Percentiles rank a stretch among this genome's conserved stretches.
These are phyloP conservation scores for Cephonodes hylas DNA, from an alignment of 2,888 invertebrate genomes.

Conservation along the genomic window DNA sequence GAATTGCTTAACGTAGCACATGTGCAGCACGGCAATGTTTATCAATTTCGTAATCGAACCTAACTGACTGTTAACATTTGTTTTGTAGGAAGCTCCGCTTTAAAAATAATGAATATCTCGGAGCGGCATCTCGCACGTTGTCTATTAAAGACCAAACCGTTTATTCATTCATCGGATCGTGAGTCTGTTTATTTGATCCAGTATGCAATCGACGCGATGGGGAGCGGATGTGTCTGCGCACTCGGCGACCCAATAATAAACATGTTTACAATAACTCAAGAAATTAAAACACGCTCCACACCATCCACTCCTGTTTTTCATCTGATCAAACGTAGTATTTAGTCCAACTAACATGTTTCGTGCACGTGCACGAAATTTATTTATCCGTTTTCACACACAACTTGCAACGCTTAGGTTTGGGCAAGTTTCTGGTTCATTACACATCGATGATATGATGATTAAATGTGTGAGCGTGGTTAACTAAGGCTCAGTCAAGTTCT, in stretches of 20 bases:
- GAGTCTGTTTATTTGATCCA: slow-evolving; percentile 28
- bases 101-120: slow-evolving; percentile 2
- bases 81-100: not conserved
- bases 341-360: slow-evolving; percentile 46
- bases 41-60: not conserved
- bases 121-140: not conserved
- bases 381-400: not conserved
- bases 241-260: slow-evolving; percentile 46
- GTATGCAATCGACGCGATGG: slow-evolving; percentile 31
- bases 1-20: slow-evolving; percentile 15
- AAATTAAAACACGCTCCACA: slow-evolving; percentile 56
- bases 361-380: slow-evolving; percentile 26
- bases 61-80: not conserved
- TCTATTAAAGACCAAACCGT: slow-evolving; percentile 11
- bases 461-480: too few species aligned
- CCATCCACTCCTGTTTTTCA: slow-evolving; percentile 30
- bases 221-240: slow-evolving; percentile 50
- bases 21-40: not conserved
- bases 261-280: slow-evolving; percentile 58
- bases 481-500: too few species aligned
- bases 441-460: not conserved
- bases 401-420: not conserved
- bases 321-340: slow-evolving; percentile 37
- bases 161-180: slow-evolving; percentile 16
- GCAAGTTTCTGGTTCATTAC: not conserved